Conservation (phyloP, 2,113 vertebrate species). For the Vireo altiloquus region DNA sequence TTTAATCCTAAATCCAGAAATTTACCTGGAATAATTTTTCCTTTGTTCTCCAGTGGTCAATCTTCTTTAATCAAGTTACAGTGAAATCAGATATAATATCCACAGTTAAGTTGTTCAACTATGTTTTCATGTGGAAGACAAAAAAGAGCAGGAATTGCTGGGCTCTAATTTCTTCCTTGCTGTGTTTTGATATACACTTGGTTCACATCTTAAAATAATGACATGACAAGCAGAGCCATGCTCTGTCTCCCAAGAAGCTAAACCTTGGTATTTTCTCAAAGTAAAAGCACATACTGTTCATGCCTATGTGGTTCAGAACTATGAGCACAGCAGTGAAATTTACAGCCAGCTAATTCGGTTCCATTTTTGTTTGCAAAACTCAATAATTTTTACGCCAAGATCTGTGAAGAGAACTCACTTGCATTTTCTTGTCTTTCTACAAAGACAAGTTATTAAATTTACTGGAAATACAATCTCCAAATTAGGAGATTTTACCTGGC, state of each 20-base stretch:
- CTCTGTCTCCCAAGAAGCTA: neutral
- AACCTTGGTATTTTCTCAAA: neutral
- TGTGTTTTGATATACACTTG: neutral
- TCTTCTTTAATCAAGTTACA: neutral
- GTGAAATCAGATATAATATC: neutral
- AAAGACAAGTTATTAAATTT: neutral
- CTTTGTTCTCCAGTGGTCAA: neutral
- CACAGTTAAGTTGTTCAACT: neutral
- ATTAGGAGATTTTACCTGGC: neutral
- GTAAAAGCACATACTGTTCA: neutral
- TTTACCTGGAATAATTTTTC: neutral
- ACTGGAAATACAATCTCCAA: neutral
- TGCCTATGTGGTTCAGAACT: neutral
- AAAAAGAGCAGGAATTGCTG: neutral
- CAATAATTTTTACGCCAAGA: neutral
- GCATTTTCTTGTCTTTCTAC: neutral
- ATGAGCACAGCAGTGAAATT: neutral
- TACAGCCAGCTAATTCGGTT: neutral
- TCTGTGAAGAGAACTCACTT: neutral
- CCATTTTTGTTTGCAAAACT: neutral
- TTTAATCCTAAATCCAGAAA: neutral
- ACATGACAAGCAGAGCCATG: neutral
- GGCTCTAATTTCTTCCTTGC: neutral
- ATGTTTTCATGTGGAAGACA: rapidly evolving
- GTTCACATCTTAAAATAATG: neutral